phyloP scores from a whole-genome alignment of 2,888 invertebrate species.

The Deroplatys truncata region DNA sequence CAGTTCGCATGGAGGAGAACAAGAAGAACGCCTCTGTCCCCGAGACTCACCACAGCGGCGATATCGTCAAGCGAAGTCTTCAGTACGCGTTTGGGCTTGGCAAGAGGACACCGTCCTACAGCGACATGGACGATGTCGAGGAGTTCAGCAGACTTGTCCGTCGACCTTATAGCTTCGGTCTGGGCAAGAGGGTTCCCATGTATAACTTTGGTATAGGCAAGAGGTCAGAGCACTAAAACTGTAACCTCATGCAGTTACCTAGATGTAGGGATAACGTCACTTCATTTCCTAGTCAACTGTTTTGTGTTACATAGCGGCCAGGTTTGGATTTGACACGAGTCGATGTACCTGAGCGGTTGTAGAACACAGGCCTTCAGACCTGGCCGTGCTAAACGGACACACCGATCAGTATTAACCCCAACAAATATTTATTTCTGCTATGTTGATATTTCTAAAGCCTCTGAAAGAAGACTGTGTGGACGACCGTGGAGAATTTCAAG shows the following conservation, averaged over 20 bases:
- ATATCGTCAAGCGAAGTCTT: slow-evolving; percentile 26
- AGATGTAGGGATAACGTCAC: neutral
- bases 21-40: neutral
- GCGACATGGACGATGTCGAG: slow-evolving; percentile 1
- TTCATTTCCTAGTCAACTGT: neutral
- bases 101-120: slow-evolving; percentile 40
- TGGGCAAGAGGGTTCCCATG: slow-evolving; percentile 51
- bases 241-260: neutral
- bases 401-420: neutral
- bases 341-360: neutral
- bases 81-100: slow-evolving; percentile 52
- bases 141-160: slow-evolving; percentile 25
- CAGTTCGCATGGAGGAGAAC: slow-evolving; percentile 14
- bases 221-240: slow-evolving; percentile 37
- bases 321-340: neutral
- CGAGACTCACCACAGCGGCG: neutral
- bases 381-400: neutral
- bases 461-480: neutral
- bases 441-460: neutral
- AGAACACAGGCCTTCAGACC: no score
- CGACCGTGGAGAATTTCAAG: neutral
- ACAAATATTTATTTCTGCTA: neutral
- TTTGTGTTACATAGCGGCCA: neutral
- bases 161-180: slow-evolving; percentile 51
- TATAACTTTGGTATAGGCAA: slow-evolving; percentile 58